phyloP scores from a whole-genome alignment of 64 coral and sea anemone species.

The Astreopora myriophthalma region DNA sequence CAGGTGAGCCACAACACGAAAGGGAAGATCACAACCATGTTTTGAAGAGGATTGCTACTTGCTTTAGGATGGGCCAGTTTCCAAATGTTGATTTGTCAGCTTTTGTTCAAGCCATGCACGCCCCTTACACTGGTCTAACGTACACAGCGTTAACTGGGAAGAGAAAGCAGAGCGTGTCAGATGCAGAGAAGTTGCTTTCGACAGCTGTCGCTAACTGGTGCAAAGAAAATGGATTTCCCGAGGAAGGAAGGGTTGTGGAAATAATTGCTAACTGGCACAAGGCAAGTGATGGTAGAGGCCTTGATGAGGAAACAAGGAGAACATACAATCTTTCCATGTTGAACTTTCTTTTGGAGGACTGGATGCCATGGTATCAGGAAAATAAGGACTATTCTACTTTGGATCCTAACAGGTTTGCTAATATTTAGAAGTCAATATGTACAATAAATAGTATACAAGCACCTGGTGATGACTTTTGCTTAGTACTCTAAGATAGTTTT shows the following conservation, averaged over 20 bases:
- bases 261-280: constrained; percentile 67
- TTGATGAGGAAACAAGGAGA: constrained; percentile 41
- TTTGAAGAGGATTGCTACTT: constrained; percentile 48
- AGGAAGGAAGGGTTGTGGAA: constrained; percentile 34
- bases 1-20: constrained; percentile 17
- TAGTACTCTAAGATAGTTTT: neutral
- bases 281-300: constrained; percentile 70
- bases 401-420: constrained; percentile 33
- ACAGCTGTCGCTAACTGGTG: neutral
- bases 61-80: constrained; percentile 24
- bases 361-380: constrained; percentile 60
- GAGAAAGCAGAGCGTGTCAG: constrained; percentile 66
- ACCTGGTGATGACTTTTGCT: neutral
- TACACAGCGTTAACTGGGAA: constrained; percentile 73
- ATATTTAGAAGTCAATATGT: neutral
- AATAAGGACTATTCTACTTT: constrained; percentile 33
- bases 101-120: constrained; percentile 36
- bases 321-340: constrained; percentile 50
- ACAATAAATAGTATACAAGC: neutral
- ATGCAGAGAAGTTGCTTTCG: constrained; percentile 66
- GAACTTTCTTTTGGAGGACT: constrained; percentile 43
- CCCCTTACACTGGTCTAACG: constrained; percentile 58
- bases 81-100: constrained; percentile 32
- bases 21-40: constrained; percentile 83
- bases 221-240: neutral